Evolutionary conservation across 2,113 vertebrate genomes (phyloP), one percentile per base, ranked within the genome.

Genomic region (Cygnus atratus): DNA sequence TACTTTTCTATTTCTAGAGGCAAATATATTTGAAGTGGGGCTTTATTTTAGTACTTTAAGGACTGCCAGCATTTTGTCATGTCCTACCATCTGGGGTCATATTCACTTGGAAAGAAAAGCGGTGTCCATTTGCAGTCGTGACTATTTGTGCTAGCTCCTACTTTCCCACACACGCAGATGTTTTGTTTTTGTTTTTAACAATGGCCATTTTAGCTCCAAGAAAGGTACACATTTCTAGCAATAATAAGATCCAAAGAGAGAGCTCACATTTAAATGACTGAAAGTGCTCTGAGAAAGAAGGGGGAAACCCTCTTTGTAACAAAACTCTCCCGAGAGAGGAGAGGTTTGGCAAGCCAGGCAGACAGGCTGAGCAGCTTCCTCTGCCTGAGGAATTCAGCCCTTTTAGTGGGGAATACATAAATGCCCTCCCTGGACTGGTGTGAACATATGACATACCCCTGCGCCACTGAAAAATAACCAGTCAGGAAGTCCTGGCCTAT

Each of bases 1-100:
- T 87, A 77, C 50, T 94, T 95, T 97, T 97, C 97, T 98, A 97
- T 98, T 98, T 98, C 92, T 93, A 95, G 97, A 96, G n/a, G 58
- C 65, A 95, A 95, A 91, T 70, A 16, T 93, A 88, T 87, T 96
- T 93, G 88, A 94, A 96, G 96, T 88, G 80, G 68, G 58, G 24
- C 59, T 96, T 88, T 93, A 84, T 95, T 97, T 97, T 73, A 92
- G 85, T 41, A 67, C 61, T 93, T 92, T 52, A 72, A 95, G 66
- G 84, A 70, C 10, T 61, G 59, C 83, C 88, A 97, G 72, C 52
- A 44, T 68, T 89, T 44, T 89, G 72, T 88, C 5, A 25, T 93
- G 55, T 85, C 62, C 35, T 92, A 90, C 75, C 68, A 44, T 86
- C 84, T 77, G 63, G 75, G 63, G 44, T 95, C 87, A 93, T 26